Percentiles rank a stretch among this genome's conserved stretches.
phyloP scores from a whole-genome alignment of 2,888 invertebrate species.

The Agrochola lychnidis region DNA sequence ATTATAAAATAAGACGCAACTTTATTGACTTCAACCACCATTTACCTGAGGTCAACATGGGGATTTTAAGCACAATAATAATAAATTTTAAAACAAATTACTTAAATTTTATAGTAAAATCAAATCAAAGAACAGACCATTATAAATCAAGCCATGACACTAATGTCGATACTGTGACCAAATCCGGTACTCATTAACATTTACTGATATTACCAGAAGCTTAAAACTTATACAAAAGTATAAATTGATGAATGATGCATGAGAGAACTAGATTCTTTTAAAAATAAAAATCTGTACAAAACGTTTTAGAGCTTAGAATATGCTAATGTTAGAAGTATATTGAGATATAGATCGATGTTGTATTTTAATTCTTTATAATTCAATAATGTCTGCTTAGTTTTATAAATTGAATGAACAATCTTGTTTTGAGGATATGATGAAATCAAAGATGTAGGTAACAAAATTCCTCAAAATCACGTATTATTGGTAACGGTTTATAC shows the following conservation, averaged over 20 bases:
- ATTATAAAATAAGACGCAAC: constrained; percentile 48
- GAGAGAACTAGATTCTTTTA: constrained; percentile 65
- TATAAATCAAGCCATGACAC: constrained; percentile 83
- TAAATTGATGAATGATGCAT: constrained; percentile 87
- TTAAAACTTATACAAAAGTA: constrained; percentile 78
- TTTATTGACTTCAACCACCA: constrained; percentile 48
- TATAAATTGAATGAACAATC: constrained; percentile 38
- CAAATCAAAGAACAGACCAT: constrained; percentile 70
- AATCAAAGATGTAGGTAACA: constrained; percentile 35
- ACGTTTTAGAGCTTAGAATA: constrained; percentile 60
- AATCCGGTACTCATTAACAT: constrained; percentile 85
- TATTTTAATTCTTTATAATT: constrained; percentile 45
- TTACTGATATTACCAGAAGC: constrained; percentile 87
- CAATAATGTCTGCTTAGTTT: constrained; percentile 8
- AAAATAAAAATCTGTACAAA: constrained; percentile 62
- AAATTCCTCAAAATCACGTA: constrained; percentile 41
- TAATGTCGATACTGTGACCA: constrained; percentile 78
- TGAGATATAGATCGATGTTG: constrained; percentile 40
- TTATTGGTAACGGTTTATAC: constrained; percentile 26
- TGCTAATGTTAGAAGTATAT: constrained; percentile 47
- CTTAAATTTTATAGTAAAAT: constrained; percentile 64
- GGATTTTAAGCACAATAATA: constrained; percentile 64
- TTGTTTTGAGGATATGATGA: constrained; percentile 27
- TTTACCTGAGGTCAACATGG: constrained; percentile 42
- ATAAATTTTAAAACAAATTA: constrained; percentile 68